A percentile compares a stretch with the other conserved stretches of the same genome.
Conservation (phyloP, 2,113 vertebrate species). For the Cnemophilus loriae region DNA sequence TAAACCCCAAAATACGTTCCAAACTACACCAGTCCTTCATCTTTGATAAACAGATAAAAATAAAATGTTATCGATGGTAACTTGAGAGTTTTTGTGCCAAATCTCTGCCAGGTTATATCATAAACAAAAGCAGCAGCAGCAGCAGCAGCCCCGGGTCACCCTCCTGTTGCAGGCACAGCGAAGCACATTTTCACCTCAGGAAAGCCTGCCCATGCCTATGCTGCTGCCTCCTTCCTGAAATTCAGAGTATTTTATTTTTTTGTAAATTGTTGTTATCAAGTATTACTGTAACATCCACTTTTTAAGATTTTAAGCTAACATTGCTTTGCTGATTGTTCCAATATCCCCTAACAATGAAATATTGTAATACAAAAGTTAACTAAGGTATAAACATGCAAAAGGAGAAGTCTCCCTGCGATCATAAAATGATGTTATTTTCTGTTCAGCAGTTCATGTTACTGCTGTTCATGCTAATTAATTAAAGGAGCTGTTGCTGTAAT, state of each 20-base stretch:
- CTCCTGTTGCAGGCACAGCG: not conserved
- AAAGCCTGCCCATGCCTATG: not conserved
- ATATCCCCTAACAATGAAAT: constrained; percentile 63
- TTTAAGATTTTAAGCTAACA: constrained; percentile 49
- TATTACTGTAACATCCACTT: constrained; percentile 19
- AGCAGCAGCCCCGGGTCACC: not conserved
- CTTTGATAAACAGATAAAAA: not conserved
- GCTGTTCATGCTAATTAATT: constrained; percentile 88
- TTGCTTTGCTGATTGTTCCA: constrained; percentile 40
- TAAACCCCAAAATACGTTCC: not conserved
- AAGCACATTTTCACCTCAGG: not conserved
- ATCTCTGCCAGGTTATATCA: not conserved
- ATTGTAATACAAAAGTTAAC: constrained; percentile 73
- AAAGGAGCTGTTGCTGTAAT: constrained; percentile 83
- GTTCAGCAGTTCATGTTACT: constrained; percentile 87
- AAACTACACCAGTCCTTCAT: not conserved
- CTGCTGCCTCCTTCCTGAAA: not conserved
- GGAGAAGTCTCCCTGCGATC: constrained; percentile 74
- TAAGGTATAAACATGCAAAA: constrained; percentile 77
- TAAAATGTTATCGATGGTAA: fast-evolving
- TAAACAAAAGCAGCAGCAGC: not conserved
- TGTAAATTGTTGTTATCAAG: not conserved
- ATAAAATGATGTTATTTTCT: constrained; percentile 86
- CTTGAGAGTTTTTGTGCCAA: not conserved
- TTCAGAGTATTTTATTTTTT: not conserved